Base-by-base conservation (phyloP, 2,113 vertebrate genomes). In the Laticauda laticaudata region DNA sequence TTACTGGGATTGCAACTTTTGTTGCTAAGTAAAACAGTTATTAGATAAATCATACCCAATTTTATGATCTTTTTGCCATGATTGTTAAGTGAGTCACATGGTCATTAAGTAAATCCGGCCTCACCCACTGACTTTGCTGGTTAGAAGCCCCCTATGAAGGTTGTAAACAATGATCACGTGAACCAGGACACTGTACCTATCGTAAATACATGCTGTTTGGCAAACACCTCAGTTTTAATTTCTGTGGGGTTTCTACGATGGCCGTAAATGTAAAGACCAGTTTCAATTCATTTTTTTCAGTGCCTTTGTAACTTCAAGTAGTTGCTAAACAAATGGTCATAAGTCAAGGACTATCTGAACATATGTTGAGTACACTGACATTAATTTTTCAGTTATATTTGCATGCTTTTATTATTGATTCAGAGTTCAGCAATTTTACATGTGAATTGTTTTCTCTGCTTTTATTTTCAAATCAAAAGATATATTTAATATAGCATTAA, bases 311-410 rank as follows among this genome's bases (percentile, higher is more conserved):
- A 34, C 12, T 34, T 34, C 14, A n/a, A 15, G 12, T 69, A 34
- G 64, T 18, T 5, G 14, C 29, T 69, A 34, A 34, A 69, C 29
- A 69, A 34, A 69, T 69, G 64, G 29, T 69, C 14, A 15, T 69
- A 69, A 34, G 29, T 69, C 64, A 34, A 18, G 29, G 5, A 69
- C 64, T 69, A n/a, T 5, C 12, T 69, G n/a, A 34, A 69, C 92
- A 43, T 34, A 54, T 90, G 61, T 93, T 91, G 91, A 93, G 12
- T 93, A 93, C 64, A 94, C 69, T 92, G 56, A 92, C 56, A 11
- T 39, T 23, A 29, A 5, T 57, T 81, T 57, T 90, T 86, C 6
- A 61, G 23, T 54, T 14, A 39, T 14, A 87, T 53, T 29, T 88
- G 45, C 61, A 10, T 90, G 81, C 57, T 90, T 86, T 89, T 34